Base-by-base conservation (phyloP, 2,113 vertebrate genomes). In the Fulica atra region DNA sequence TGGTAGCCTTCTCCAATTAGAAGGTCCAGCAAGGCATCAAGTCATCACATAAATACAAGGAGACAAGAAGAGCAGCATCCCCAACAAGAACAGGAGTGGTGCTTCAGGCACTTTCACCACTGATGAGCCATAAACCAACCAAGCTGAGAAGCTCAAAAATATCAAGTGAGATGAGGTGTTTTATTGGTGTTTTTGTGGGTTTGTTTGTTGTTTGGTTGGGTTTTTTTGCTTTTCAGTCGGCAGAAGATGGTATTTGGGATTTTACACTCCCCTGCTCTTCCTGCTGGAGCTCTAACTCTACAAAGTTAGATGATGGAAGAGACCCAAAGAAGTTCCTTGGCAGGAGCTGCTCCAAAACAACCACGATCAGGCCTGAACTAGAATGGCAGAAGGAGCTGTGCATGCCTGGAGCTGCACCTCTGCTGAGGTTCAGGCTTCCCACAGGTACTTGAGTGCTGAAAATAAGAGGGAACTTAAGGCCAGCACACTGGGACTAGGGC, bases 401-500 rank as follows among this genome's bases (percentile, higher is more conserved):
- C 17, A 50, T 2, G 4, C 29, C 44, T 85, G 53, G 33, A 68
- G 51, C 1, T 29, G 20, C 33, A 76, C 38, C 29, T 72, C 71
- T 90, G 35, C 4, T 60, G 38, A 71, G 29, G 26, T 36, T 78
- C 33, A 76, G 42, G 61, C 35, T 89, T 71, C 53, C 48, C 70
- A 64, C 3, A 1, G n/a, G 64, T 40, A 35, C 50, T 1, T 26
- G 9, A 25, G n/a, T 19, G 50, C 17, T 56, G 53, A 74, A 71
- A 57, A 48, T 48, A 48, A 92, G 81, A 64, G 42, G 28, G 40
- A 86, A 66, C 17, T 48, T 36, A 24, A 83, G 68, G 56, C 20
- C 48, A 77, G 44, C 57, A 35, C 24, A n/a, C 2, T 2, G 3
- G 23, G 42, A 54, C 13, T 13, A 28, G 17, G 26, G n/a, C 0